Conservation (phyloP, 2,113 vertebrate species). For the Paralichthys olivaceus region DNA sequence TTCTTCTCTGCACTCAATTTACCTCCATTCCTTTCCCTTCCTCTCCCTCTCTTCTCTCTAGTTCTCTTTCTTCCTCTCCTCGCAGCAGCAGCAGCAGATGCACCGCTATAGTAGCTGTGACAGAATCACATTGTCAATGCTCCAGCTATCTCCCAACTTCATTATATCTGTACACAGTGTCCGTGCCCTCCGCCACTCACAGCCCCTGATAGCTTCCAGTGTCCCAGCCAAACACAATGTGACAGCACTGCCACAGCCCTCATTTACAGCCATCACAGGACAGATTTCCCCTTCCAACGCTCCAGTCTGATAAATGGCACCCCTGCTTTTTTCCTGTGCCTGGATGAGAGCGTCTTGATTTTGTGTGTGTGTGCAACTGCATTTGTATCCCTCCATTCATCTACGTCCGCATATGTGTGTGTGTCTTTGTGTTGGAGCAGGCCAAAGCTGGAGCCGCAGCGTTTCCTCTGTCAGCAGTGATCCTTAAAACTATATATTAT, state of each 20-base stretch:
- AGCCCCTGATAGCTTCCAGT: conserved; percentile 21
- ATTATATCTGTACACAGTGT: conserved; percentile 68
- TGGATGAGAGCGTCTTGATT: conserved; percentile 26
- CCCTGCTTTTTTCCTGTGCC: conserved; percentile 22
- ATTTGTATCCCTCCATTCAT: conserved; percentile 33
- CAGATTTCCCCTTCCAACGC: conserved; percentile 71
- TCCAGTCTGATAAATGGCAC: conserved; percentile 71
- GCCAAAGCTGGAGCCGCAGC: conserved; percentile 31
- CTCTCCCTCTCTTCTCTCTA: not conserved
- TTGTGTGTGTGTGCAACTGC: conserved; percentile 16
- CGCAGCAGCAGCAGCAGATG: conserved; percentile 1
- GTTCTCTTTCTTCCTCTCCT: not conserved
- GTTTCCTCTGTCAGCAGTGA: conserved; percentile 61
- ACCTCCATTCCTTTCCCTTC: conserved; percentile 27
- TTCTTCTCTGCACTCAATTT: conserved; percentile 57
- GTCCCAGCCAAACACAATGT: conserved; percentile 73
- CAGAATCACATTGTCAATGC: conserved; percentile 53
- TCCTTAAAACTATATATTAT: conserved; percentile 62
- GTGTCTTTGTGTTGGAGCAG: conserved; percentile 23
- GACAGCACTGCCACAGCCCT: conserved; percentile 74
- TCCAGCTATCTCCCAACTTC: conserved; percentile 65
- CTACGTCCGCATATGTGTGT: conserved; percentile 32
- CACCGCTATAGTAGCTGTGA: conserved; percentile 46
- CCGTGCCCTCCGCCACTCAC: conserved; percentile 45
- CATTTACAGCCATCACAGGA: conserved; percentile 77